phyloP scores from a whole-genome alignment of 2,113 vertebrate species.

The Colaptes auratus region DNA sequence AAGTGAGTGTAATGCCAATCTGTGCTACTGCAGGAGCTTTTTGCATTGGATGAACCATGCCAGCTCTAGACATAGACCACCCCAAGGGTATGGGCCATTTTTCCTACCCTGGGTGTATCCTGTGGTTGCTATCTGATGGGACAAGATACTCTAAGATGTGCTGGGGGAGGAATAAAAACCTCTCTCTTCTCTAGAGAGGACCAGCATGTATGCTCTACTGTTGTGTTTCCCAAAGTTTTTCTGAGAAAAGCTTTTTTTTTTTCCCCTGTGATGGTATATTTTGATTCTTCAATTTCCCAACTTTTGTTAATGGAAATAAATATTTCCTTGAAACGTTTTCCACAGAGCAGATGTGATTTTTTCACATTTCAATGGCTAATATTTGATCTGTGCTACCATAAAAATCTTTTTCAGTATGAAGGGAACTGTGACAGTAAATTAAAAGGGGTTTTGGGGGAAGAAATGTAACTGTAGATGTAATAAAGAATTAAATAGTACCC shows the following conservation, averaged over 20 bases:
- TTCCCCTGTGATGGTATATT: neutral
- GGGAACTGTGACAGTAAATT: neutral
- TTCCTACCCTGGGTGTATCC: neutral
- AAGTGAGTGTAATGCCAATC: neutral
- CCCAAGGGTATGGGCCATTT: neutral
- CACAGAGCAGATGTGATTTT: neutral
- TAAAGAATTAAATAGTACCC: constrained; percentile 39
- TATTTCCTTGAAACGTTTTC: neutral
- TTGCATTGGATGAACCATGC: neutral
- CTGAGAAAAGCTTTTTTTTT: neutral
- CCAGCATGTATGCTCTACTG: neutral
- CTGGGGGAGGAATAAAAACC: neutral
- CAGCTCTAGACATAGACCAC: neutral
- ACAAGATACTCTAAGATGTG: neutral
- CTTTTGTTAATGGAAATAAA: neutral
- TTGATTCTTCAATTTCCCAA: neutral
- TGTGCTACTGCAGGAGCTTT: neutral
- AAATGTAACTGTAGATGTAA: constrained; percentile 57
- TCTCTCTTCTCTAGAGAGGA: neutral
- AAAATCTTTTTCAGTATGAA: constrained; percentile 21
- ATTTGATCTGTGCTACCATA: neutral
- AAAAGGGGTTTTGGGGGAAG: neutral
- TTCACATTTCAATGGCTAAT: neutral
- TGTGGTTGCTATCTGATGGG: constrained; percentile 7
- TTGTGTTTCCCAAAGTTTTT: neutral